Percentiles rank a stretch among this genome's conserved stretches.
Conservation (phyloP, 2,113 vertebrate genomes). For the Seriola dumerili region DNA sequence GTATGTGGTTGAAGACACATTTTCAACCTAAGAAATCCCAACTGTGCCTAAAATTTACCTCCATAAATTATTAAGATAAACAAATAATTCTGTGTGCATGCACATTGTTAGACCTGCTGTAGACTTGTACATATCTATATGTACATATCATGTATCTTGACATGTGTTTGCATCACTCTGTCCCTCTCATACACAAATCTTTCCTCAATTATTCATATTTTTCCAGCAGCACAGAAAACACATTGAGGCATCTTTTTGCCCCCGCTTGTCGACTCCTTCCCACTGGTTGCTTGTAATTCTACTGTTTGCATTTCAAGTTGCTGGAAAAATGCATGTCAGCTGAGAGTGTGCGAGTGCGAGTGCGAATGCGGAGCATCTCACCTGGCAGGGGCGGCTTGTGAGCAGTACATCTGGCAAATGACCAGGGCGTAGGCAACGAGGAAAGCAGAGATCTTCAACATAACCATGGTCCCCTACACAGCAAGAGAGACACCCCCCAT, state of each 20-base stretch:
- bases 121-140: no score
- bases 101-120: not conserved
- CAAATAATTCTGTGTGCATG: not conserved
- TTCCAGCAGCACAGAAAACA: not conserved
- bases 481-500: slow-evolving; percentile 54
- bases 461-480: slow-evolving; percentile 89
- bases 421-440: slow-evolving; percentile 93
- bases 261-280: not conserved
- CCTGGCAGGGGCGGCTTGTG: slow-evolving; percentile 92
- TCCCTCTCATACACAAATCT: not conserved
- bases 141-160: not conserved
- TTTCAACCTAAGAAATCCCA: not conserved
- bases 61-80: not conserved
- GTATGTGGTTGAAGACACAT: not conserved
- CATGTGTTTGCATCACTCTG: not conserved
- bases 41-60: not conserved
- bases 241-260: not conserved
- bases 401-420: slow-evolving; percentile 92
- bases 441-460: slow-evolving; percentile 93
- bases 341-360: not conserved
- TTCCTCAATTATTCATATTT: not conserved
- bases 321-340: not conserved
- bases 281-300: not conserved
- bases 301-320: not conserved
- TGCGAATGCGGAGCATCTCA: slow-evolving; percentile 78